Percentiles rank a stretch among this genome's conserved stretches.
These are phyloP conservation scores for Actinernus sp. DNA, from an alignment of 92 coral and sea anemone species.

Conservation along the genomic window DNA sequence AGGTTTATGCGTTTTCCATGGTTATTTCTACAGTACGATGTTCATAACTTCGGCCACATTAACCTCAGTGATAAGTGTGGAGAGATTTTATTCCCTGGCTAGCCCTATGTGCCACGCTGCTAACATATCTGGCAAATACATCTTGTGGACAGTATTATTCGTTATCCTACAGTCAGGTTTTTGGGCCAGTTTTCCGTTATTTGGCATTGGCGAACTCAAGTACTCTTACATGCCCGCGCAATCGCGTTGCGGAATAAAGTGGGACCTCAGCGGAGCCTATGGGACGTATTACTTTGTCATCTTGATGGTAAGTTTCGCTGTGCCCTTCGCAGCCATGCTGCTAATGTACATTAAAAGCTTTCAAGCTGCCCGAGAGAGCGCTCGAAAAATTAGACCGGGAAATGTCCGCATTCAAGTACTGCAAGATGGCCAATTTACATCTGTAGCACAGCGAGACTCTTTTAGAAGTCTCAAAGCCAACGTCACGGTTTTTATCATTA, in stretches of 20 bases:
- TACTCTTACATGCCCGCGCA: slow-evolving; percentile 54
- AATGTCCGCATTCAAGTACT: slow-evolving; percentile 70
- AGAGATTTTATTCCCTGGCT: slow-evolving; percentile 68
- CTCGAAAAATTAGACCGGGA: slow-evolving; percentile 83
- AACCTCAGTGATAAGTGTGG: slow-evolving; percentile 81
- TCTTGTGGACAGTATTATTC: slow-evolving; percentile 31
- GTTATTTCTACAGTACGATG: slow-evolving; percentile 63
- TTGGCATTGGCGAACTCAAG: slow-evolving; percentile 56
- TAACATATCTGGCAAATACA: slow-evolving; percentile 46
- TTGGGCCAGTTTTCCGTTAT: slow-evolving; percentile 79
- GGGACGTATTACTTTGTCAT: slow-evolving; percentile 65
- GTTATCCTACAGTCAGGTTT: slow-evolving; percentile 62
- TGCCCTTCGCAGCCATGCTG: slow-evolving; percentile 54
- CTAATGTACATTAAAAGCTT: slow-evolving; percentile 83
- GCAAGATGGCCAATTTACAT: slow-evolving; percentile 77
- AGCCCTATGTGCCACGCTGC: slow-evolving; percentile 86
- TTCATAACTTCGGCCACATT: slow-evolving; percentile 70
- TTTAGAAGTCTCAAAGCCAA: slow-evolving; percentile 55
- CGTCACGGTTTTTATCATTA: slow-evolving; percentile 53
- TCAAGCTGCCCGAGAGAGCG: slow-evolving; percentile 80
- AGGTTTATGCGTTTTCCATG: slow-evolving; percentile 69
- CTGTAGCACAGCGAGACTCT: slow-evolving; percentile 52
- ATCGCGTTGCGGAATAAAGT: slow-evolving; percentile 74
- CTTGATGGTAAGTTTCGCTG: slow-evolving; percentile 57
- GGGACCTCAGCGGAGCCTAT: slow-evolving; percentile 73